Base-by-base conservation (phyloP, 2,113 vertebrate genomes). In the Prunella fulvescens region DNA sequence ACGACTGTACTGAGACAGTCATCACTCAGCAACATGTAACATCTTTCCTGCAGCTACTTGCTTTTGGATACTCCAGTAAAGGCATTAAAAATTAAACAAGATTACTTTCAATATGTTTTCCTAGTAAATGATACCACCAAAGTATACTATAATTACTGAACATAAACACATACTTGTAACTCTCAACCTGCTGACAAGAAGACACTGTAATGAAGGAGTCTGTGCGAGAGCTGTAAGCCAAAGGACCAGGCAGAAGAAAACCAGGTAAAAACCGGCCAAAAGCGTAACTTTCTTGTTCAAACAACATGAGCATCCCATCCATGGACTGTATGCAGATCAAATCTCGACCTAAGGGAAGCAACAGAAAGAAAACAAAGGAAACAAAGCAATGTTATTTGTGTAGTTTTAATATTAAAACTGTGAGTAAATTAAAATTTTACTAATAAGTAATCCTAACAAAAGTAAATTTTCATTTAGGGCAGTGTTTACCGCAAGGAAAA, bases 241-340 rank as follows among this genome's bases (percentile, higher is more conserved):
- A 95, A 4, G 99, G 99, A n/a, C 99, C 99, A 3, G 99, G 99
- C 71, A 99, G 97, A 90, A 99, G 98, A 96, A 99, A 99, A 19
- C 98, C 99, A 1, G 99, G 99, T 31, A 99, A 98, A 93, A 99
- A 99, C 25, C 99, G 97, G 19, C 99, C 99, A 88, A 99, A 99
- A 48, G 99, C 98, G 26, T 98, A 99, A 92, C 99, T 99, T 97
- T 99, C 99, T 97, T 99, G 99, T 94, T 99, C 99, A 92, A 99
- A 99, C 89, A 99, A 97, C 98, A 99, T 99, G 65, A 99, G 98
- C 99, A 99, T 99, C 61, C 99, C 99, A 77, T 99, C 99, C 98
- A 99, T 98, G 33, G 99, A 99, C 97, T 99, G 99, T 95, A 99
- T 99, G 78, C 99, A 99, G 93, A 99, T 98, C 66, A 99, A 98